Evolutionary conservation across 2,888 invertebrate species (phyloP).

Genomic region (Phaedon cochleariae): DNA sequence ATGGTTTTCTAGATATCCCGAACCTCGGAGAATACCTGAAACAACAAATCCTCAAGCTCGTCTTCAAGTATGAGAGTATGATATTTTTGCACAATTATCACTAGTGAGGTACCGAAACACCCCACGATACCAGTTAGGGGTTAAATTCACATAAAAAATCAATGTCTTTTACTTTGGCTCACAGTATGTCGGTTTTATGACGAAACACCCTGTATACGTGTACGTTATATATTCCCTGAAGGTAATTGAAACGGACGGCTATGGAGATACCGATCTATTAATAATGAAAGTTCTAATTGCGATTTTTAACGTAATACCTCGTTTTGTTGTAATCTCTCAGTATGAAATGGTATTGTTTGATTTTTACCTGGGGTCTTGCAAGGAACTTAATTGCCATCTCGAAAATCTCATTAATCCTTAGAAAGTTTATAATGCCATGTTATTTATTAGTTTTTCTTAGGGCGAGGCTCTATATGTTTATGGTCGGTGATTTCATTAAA

Average conservation of each 20-base stretch:
- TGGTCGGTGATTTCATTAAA: conserved; percentile 1
- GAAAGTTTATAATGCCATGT: conserved; percentile 15
- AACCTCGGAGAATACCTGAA: too few species aligned
- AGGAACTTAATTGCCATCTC: background rate
- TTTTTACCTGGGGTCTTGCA: conserved; percentile 5
- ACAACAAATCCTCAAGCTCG: too few species aligned
- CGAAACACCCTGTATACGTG: too few species aligned
- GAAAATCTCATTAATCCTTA: conserved; percentile 8
- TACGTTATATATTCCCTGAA: too few species aligned
- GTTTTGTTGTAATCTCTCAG: conserved; percentile 9
- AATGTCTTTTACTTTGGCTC: too few species aligned
- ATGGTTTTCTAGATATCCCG: too few species aligned
- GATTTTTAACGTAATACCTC: conserved; percentile 12
- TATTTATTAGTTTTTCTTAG: conserved; percentile 8
- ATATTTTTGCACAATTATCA: too few species aligned
- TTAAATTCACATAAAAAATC: too few species aligned
- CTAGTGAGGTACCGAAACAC: too few species aligned
- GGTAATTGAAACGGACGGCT: background rate
- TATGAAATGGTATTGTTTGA: conserved; percentile 10
- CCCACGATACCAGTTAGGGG: too few species aligned
- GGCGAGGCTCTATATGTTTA: background rate
- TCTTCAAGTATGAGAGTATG: too few species aligned
- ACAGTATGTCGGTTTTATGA: too few species aligned
- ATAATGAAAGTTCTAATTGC: conserved; percentile 26
- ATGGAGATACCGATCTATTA: conserved; percentile 22